Evolutionary conservation across 2,888 invertebrate species (phyloP).

Genomic region (Amphipoea lucens): DNA sequence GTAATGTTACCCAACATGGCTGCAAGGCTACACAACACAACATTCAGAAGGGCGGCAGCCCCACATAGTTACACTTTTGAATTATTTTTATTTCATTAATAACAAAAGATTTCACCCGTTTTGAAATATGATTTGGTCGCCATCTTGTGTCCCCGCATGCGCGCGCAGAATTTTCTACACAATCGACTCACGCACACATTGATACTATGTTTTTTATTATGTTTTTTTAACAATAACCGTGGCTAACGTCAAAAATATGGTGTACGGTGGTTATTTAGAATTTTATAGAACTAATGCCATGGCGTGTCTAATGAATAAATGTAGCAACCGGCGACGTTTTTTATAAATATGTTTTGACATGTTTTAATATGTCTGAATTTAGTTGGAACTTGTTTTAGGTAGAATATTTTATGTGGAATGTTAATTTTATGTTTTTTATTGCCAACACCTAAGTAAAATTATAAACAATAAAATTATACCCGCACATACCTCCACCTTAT

Average conservation of each 20-base stretch:
- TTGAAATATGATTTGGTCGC: constrained; percentile 89
- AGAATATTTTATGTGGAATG: constrained; percentile 17
- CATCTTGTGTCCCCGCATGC: constrained; percentile 83
- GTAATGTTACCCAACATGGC: constrained; percentile 82
- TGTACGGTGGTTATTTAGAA: constrained; percentile 69
- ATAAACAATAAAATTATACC: background rate
- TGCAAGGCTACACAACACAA: constrained; percentile 75
- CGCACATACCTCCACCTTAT: background rate
- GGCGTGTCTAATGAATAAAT: constrained; percentile 75
- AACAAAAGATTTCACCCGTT: constrained; percentile 90
- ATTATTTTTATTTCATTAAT: constrained; percentile 89
- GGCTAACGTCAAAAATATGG: constrained; percentile 77
- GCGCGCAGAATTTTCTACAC: constrained; percentile 69
- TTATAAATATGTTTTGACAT: constrained; percentile 80
- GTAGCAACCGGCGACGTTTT: constrained; percentile 65
- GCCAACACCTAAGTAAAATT: background rate
- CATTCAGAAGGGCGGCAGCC: constrained; percentile 70
- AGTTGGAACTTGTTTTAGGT: constrained; percentile 53
- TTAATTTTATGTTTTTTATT: constrained; percentile 4
- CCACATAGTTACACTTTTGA: constrained; percentile 79
- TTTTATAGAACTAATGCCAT: constrained; percentile 64
- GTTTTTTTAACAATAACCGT: constrained; percentile 78
- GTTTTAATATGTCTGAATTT: constrained; percentile 74
- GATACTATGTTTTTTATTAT: constrained; percentile 55
- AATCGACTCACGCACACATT: constrained; percentile 67